Evolutionary conservation across 2,113 vertebrate species (phyloP), one percentile per base, ranked within the genome.

Genomic region (Python bivittatus): DNA sequence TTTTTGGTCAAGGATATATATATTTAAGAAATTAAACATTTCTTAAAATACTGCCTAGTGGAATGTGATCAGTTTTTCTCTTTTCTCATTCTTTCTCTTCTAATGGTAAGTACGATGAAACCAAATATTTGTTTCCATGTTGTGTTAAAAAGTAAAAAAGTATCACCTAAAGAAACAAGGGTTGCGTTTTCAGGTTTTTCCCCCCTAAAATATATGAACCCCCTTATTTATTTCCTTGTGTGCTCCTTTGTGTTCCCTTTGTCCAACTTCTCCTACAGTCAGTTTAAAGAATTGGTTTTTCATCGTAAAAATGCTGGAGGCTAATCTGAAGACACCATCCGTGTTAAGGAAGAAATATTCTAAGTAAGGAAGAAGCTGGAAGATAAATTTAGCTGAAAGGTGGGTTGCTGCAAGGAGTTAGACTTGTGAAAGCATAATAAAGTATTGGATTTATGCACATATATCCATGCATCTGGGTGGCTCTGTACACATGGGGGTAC

Each of bases 251-350:
- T 0, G 0, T 22, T 64, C 53, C 6, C 87, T 58, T 94, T 93
- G 53, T 54, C 12, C 23, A 60, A 89, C 86, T 56, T 42, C 93
- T 57, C 29, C 87, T 92, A 84, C 22, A 12, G 38, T 92, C 93
- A 90, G 64, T 33, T 92, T 83, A 6, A 86, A 93, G 53, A 91
- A 95, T 92, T 93, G 29, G 87, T 95, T 57, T 1, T 95, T 95
- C 88, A 93, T 95, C 86, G 86, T 42, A 93, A 94, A 86, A 94
- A 91, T 33, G 92, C 64, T 92, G 92, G 85, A 64, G 27, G 84
- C 54, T 60, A 93, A 93, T 95, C 87, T 93, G 90, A 94, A 93
- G 93, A 96, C 94, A 94, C 68, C 91, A 94, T 93, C 88, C 85
- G 53, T 25, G 20, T 53, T 4, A 44, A 52, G 93, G 87, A 57